Base-by-base conservation (phyloP, 2,113 vertebrate species). In the Globicephala melas region DNA sequence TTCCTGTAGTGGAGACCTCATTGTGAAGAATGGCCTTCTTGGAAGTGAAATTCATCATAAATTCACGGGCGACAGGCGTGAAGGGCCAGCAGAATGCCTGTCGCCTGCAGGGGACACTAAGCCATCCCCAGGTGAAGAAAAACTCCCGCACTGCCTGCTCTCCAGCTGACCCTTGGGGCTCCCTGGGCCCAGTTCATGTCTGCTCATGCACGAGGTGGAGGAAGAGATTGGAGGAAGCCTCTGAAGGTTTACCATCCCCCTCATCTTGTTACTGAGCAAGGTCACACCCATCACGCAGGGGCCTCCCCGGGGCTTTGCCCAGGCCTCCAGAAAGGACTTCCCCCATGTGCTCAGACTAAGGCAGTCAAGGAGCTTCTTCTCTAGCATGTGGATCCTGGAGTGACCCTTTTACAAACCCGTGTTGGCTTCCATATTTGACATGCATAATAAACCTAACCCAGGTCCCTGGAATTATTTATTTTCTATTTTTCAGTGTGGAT, bases 1-100 rank as follows among this genome's bases (percentile, higher is more conserved):
- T 99, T 11, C 99, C 98, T 74, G 98, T 98, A 96, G 99, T 98
- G 0, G 98, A 99, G 97, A 99, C 94, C 96, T 99, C 99, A 97
- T 94, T 98, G 79, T 94, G 96, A 95, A 97, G 97, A 44, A 97
- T 15, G 28, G 98, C 92, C 81, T 98, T 91, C 80, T 98, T 97
- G 67, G 97, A 98, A 97, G 98, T 97, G 97, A 99, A 98, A 55
- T 99, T 98, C 86, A 96, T 70, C 62, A 98, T 98, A 95, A 99
- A 98, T 96, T 99, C 98, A 58, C 97, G 97, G 67, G 44, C 58
- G 31, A 71, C 5, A 1, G 44, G 44, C 68, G 50, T 58, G 63
- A 13, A 41, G 47, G 53, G 53, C 53, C 53, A 77, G 23, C 55
- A 6, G 17, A 1, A 60, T 9, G 20, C 21, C 2, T 6, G 41